A percentile compares a stretch with the other conserved stretches of the same genome.
Conservation (phyloP, 2,797 vertebrate species). For the Poecilia picta region DNA sequence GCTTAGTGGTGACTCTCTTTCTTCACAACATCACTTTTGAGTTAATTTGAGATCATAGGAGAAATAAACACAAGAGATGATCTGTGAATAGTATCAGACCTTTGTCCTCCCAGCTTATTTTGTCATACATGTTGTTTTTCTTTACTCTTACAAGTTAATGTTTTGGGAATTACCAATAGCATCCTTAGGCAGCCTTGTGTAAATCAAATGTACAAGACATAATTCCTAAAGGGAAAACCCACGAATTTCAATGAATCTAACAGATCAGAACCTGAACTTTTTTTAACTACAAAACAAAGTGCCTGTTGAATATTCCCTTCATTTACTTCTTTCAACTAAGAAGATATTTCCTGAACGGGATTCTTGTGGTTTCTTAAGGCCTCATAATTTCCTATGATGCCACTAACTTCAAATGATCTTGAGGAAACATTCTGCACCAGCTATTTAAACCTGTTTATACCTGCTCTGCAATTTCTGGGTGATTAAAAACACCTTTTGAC, state of each 20-base stretch:
- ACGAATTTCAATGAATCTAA: conserved; percentile 26
- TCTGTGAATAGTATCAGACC: conserved; percentile 30
- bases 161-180: conserved; percentile 7
- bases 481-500: conserved; percentile 13
- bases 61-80: conserved; percentile 13
- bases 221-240: conserved; percentile 13
- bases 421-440: conserved; percentile 11
- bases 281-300: conserved; percentile 25
- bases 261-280: conserved; percentile 35
- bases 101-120: conserved; percentile 5
- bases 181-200: background rate
- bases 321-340: conserved; percentile 15
- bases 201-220: conserved; percentile 7
- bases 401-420: conserved; percentile 9
- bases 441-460: conserved; percentile 10
- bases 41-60: conserved; percentile 27
- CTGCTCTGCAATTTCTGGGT: background rate
- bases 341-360: conserved; percentile 22
- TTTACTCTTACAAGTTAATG: conserved; percentile 24
- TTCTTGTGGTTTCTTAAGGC: conserved; percentile 25
- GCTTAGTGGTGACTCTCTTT: background rate
- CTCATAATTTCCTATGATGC: conserved; percentile 31
- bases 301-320: conserved; percentile 8
- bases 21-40: conserved; percentile 8
- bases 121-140: conserved; percentile 17